Evolutionary conservation across 2,888 invertebrate genomes (phyloP), one percentile per base, ranked within the genome.

Genomic region (Beris morrisii): DNA sequence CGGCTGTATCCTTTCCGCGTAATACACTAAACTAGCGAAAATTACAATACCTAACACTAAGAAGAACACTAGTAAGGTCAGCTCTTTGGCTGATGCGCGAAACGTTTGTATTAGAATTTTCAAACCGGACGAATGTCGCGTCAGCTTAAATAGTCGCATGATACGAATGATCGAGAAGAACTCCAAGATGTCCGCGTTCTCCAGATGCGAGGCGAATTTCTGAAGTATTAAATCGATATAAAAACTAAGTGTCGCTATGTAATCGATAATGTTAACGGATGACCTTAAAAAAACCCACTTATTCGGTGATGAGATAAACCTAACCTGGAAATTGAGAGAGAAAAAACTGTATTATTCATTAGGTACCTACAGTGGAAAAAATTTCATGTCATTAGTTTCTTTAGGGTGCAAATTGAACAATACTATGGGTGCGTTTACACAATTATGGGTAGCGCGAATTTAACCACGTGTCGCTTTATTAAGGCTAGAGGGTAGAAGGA

Each of bases 31-130:
- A 81, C 95, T 95, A 74, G 97, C 97, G 83, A 98, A 98, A 81
- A 98, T 95, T 74, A 96, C 95, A 81, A 97, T 97, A 81, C 97
- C 97, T 78, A 97, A 87, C 75, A 97, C 94, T 77, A 97, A 88
- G 87, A 98, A 97, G 85, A 98, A 98, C 76, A 98, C 96, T 77
- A 98, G 84, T 65, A 98, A 85, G 71, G 95, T 94, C 79, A 98
- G 85, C 83, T 98, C 97, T 82, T 97, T 97, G 44, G 97, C 97
- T 63, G 95, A 95, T 71, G 97, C 97, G 76, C 96, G 90, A 84
- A 97, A 97, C 71, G 93, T 94, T 82, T 99, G 98, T 77, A 99
- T 97, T 74, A 99, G 87, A 76, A 99, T 99, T 83, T 99, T 98
- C 72, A 99, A 85, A 69, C 97, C 98, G 70, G 96, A 95, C 75